Evolutionary conservation across 2,113 vertebrate genomes (phyloP).

Genomic region (Rhegmatorhina hoffmannsi): DNA sequence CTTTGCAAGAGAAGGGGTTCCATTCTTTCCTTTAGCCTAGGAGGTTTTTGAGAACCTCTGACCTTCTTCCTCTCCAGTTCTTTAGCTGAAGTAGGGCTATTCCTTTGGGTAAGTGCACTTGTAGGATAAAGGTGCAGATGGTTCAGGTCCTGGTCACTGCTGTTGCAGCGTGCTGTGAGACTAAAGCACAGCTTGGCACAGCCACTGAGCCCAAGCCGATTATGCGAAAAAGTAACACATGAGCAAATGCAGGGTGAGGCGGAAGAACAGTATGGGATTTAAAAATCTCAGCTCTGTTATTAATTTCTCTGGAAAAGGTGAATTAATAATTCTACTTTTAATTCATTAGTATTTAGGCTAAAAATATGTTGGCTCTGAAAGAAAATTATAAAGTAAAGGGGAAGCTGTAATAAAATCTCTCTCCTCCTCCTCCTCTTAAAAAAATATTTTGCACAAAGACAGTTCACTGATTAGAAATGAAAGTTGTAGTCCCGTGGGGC

Average conservation of each 20-base stretch:
- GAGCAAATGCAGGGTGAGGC: constrained; percentile 4
- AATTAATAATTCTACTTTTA: constrained; percentile 35
- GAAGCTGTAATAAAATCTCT: constrained; percentile 39
- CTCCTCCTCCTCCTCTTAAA: not conserved
- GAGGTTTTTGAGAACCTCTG: not conserved
- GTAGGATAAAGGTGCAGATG: not conserved
- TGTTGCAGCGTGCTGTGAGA: not conserved
- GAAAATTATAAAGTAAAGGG: not conserved
- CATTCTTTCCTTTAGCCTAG: not conserved
- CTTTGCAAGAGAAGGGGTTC: not conserved
- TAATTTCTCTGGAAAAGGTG: constrained; percentile 38
- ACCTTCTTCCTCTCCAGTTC: not conserved
- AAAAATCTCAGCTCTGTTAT: constrained; percentile 40
- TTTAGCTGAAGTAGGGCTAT: not conserved
- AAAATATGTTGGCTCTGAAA: constrained; percentile 11
- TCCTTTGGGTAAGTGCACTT: not conserved
- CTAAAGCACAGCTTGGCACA: not conserved
- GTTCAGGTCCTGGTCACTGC: not conserved
- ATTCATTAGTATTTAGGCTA: constrained; percentile 39
- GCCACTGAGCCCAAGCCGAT: not conserved
- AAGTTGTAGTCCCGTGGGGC: constrained; percentile 20
- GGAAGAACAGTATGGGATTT: constrained; percentile 20
- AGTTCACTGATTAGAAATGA: constrained; percentile 60
- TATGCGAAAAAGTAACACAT: not conserved
- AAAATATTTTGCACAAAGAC: constrained; percentile 49